Conservation (phyloP, 2,888 invertebrate species). For the Drosophila testacea region DNA sequence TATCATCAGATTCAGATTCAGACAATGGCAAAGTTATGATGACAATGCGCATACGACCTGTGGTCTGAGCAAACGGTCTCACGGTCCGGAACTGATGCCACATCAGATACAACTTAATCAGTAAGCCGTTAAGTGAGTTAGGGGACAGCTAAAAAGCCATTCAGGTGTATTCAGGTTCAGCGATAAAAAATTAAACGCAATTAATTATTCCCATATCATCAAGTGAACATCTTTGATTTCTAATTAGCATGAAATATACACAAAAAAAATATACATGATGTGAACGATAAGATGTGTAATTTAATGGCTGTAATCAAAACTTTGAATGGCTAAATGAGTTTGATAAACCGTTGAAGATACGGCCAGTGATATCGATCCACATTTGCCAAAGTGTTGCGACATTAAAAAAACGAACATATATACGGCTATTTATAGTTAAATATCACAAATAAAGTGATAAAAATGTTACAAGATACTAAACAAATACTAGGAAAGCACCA, state of each 20-base stretch:
- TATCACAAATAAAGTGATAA: constrained; percentile 19
- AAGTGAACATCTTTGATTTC: constrained; percentile 62
- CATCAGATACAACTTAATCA: constrained; percentile 72
- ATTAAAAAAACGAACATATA: constrained; percentile 25
- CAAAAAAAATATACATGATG: constrained; percentile 25
- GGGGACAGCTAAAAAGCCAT: constrained; percentile 33
- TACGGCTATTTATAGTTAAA: constrained; percentile 32
- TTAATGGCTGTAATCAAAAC: constrained; percentile 59
- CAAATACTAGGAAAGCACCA: neutral
- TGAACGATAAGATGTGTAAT: constrained; percentile 66
- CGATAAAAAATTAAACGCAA: constrained; percentile 67
- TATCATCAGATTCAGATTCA: constrained; percentile 35
- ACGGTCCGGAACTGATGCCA: constrained; percentile 54
- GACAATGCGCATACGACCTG: constrained; percentile 73
- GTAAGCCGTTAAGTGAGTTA: constrained; percentile 37
- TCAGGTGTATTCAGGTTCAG: constrained; percentile 18
- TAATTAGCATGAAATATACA: constrained; percentile 73
- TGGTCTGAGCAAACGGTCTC: constrained; percentile 26
- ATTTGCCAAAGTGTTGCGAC: constrained; percentile 23
- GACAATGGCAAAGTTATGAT: constrained; percentile 66
- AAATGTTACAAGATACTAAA: constrained; percentile 1
- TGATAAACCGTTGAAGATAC: constrained; percentile 50
- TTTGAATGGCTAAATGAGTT: constrained; percentile 23
- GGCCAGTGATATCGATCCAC: constrained; percentile 53
- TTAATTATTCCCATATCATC: constrained; percentile 72